Percentiles rank a stretch among this genome's conserved stretches.
Evolutionary conservation across 2,113 vertebrate species (phyloP).

Genomic region (Tringa solitaria): DNA sequence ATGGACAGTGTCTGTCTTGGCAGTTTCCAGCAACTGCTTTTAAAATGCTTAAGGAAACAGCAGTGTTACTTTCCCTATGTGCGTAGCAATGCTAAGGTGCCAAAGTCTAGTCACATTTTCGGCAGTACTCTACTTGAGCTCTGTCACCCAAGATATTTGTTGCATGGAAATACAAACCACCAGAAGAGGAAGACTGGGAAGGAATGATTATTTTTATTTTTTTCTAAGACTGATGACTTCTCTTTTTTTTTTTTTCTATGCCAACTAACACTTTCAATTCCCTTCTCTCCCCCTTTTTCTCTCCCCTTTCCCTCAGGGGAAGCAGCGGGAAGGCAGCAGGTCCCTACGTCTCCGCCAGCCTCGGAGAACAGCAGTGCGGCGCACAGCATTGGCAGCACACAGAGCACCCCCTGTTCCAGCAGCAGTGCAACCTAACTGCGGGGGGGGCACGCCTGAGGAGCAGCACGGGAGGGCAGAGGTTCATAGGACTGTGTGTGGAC

Average conservation of each 20-base stretch:
- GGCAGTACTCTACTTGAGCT: not conserved
- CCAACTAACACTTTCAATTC: not conserved
- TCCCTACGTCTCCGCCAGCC: constrained; percentile 79
- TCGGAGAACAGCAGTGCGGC: constrained; percentile 95
- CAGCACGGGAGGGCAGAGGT: not conserved
- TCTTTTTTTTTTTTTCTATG: not conserved
- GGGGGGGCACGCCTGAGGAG: not conserved
- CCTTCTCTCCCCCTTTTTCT: not conserved
- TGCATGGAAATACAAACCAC: not conserved
- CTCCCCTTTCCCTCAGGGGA: constrained; percentile 74
- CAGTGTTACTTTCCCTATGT: not conserved
- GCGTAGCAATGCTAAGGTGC: not conserved
- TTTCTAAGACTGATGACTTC: not conserved
- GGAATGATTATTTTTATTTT: not conserved
- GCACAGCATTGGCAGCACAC: constrained; percentile 94
- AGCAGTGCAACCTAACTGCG: constrained; percentile 86
- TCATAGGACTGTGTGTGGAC: constrained; percentile 29
- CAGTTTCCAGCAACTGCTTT: not conserved
- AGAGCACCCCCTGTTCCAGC: constrained; percentile 96
- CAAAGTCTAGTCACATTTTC: not conserved
- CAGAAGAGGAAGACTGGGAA: not conserved
- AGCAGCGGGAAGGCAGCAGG: constrained; percentile 76
- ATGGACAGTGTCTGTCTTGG: not conserved
- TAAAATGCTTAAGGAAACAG: not conserved
- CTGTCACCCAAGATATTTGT: not conserved